These are phyloP conservation scores for Drosophila leontia DNA, from an alignment of 1,140 invertebrate genomes.

Conservation along the genomic window DNA sequence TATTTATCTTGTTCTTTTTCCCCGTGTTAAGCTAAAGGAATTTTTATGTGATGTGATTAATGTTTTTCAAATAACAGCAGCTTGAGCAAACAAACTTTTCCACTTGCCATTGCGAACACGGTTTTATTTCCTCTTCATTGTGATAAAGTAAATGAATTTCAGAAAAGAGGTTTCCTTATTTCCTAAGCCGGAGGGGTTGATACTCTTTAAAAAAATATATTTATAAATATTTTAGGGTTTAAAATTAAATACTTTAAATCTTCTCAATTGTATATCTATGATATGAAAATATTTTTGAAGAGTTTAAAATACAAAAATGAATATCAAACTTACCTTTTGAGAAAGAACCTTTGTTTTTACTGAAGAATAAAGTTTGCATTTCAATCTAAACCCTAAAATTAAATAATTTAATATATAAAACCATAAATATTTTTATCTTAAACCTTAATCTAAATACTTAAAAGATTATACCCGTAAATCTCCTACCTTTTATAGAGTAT, in stretches of 20 bases:
- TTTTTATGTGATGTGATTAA: constrained; percentile 52
- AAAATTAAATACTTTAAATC: background rate
- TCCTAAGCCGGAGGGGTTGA: background rate
- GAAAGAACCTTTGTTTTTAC: too few species aligned
- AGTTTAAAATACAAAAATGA: background rate
- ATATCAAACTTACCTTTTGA: background rate
- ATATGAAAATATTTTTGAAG: background rate
- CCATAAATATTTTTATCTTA: background rate
- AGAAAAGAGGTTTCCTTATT: background rate
- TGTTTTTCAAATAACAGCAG: constrained; percentile 49
- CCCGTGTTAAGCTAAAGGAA: constrained; percentile 27
- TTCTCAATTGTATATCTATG: fast-evolving
- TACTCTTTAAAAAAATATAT: background rate
- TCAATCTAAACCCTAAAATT: background rate
- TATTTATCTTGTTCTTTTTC: constrained; percentile 38
- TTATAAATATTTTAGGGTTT: background rate
- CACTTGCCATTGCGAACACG: constrained; percentile 34
- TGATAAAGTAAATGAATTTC: constrained; percentile 35
- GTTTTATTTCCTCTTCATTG: constrained; percentile 39
- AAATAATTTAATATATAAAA: background rate
- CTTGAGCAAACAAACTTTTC: constrained; percentile 37
- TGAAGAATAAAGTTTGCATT: too few species aligned
- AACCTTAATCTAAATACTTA: background rate
- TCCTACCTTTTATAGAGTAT: constrained; percentile 12
- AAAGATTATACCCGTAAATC: background rate